These are phyloP conservation scores for Echinarachnius parma DNA, from an alignment of 53 echinoderm and acorn worm species.

Conservation along the genomic window DNA sequence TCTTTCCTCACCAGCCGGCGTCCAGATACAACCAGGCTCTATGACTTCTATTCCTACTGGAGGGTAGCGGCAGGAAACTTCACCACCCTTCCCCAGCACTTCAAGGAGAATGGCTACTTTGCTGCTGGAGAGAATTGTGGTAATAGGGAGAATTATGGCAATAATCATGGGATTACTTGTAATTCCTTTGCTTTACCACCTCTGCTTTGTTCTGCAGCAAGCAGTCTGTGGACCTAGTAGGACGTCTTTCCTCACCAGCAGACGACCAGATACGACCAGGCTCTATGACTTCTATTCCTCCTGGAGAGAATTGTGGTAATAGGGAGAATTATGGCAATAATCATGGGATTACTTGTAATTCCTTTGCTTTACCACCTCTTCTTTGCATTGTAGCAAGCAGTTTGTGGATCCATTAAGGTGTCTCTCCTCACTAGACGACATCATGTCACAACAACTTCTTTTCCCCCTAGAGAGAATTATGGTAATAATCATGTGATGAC, in stretches of 20 bases:
- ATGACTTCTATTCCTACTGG: constrained; percentile 82
- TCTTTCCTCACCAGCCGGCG: constrained; percentile 90
- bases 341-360: too few relatives aligned
- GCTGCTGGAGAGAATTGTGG: too few relatives aligned
- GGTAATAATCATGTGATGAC: too few relatives aligned
- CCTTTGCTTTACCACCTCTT: too few relatives aligned
- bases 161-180: too few relatives aligned
- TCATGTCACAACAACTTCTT: constrained; percentile 97
- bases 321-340: too few relatives aligned
- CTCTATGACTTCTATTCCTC: constrained; percentile 72
- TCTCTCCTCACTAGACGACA: constrained; percentile 88
- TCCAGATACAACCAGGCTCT: constrained; percentile 88
- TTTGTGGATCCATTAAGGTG: constrained; percentile 82
- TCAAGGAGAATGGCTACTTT: constrained; percentile 96
- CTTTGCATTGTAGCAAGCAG: constrained; percentile 92
- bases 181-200: too few relatives aligned
- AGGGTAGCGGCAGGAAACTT: constrained; percentile 74
- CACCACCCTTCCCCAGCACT: constrained; percentile 88
- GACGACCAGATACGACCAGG: constrained; percentile 91
- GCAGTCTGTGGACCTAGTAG: constrained; percentile 91
- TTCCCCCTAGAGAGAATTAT: too few relatives aligned
- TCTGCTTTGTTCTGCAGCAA: too few relatives aligned
- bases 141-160: too few relatives aligned
- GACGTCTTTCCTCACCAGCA: constrained; percentile 80
- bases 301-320: too few relatives aligned